Conservation (phyloP, 1,140 invertebrate species). For the Homarus americanus region DNA sequence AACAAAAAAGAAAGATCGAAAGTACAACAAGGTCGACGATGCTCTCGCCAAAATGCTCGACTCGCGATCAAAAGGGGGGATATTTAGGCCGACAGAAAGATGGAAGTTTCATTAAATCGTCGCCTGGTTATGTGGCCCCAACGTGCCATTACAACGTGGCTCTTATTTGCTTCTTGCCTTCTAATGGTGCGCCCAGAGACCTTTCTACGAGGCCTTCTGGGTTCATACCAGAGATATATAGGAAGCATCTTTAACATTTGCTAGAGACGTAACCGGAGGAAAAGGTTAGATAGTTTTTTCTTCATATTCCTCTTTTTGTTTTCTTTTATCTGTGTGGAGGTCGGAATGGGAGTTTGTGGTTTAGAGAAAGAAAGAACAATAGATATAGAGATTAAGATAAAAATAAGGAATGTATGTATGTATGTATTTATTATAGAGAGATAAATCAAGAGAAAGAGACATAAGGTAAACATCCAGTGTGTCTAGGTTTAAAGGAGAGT, state of each 20-base stretch:
- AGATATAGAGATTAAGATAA: not conserved
- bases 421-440: too few relatives aligned
- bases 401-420: not conserved
- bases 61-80: conserved; percentile 50
- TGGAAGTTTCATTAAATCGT: conserved; percentile 70
- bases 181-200: conserved; percentile 63
- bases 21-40: too few relatives aligned
- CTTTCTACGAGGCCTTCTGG: conserved; percentile 61
- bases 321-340: not conserved
- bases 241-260: conserved; percentile 61
- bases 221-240: conserved; percentile 61
- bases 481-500: not conserved
- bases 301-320: not conserved
- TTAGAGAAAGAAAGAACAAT: not conserved
- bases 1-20: conserved; percentile 30
- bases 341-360: not conserved
- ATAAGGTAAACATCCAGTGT: not conserved
- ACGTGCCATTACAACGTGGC: conserved; percentile 45
- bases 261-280: conserved; percentile 29
- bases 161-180: conserved; percentile 71
- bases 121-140: conserved; percentile 51
- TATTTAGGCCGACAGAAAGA: conserved; percentile 68
- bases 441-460: not conserved
- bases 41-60: too few relatives aligned
- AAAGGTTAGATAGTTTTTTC: conserved; percentile 23